Percentiles rank a stretch among this genome's conserved stretches.
These are phyloP conservation scores for Tachysurus vachellii DNA, from an alignment of 2,113 vertebrate genomes.

Conservation along the genomic window DNA sequence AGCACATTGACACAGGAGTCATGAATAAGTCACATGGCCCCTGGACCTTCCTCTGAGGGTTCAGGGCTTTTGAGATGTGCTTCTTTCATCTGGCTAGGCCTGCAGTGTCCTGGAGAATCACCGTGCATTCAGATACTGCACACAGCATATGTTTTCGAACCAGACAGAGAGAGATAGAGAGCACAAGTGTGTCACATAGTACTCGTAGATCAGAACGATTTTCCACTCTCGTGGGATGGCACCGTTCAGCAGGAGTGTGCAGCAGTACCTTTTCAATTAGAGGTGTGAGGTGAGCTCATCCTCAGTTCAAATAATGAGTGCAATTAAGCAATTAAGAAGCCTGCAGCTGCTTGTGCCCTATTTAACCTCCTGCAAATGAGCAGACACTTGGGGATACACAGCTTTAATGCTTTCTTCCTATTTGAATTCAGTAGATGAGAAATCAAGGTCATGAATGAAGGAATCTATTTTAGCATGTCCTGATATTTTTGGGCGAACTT, in stretches of 20 bases:
- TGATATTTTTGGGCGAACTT: constrained; percentile 34
- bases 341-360: constrained; percentile 56
- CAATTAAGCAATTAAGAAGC: constrained; percentile 72
- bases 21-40: constrained; percentile 75
- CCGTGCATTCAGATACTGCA: constrained; percentile 59
- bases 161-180: constrained; percentile 26
- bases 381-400: constrained; percentile 60
- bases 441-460: constrained; percentile 50
- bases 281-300: constrained; percentile 60
- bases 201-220: constrained; percentile 30
- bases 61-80: constrained; percentile 64
- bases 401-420: constrained; percentile 57
- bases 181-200: neutral
- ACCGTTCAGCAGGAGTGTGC: constrained; percentile 44
- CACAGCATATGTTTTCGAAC: constrained; percentile 49
- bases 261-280: constrained; percentile 55
- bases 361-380: constrained; percentile 63
- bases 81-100: constrained; percentile 69
- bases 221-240: constrained; percentile 34
- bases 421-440: constrained; percentile 51
- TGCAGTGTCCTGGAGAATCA: constrained; percentile 66
- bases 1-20: constrained; percentile 63
- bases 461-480: constrained; percentile 3
- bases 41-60: constrained; percentile 74
- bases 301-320: constrained; percentile 68